Base-by-base conservation (phyloP, 2,888 invertebrate genomes). In the Ophraella communa region DNA sequence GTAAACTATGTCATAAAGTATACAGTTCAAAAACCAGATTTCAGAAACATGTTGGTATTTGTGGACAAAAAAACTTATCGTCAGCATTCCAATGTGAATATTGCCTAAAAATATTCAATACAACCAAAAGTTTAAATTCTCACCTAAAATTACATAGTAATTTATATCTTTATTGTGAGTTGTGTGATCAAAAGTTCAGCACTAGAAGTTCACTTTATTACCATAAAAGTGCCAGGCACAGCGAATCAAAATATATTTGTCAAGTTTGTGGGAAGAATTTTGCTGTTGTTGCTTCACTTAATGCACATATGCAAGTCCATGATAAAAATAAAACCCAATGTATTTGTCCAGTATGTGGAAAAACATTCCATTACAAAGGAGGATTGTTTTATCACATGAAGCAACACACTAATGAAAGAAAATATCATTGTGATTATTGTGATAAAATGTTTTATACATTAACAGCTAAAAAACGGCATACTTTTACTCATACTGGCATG, bases 341-440 rank as follows among this genome's bases (percentile, higher is more conserved):
- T 80, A 84, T 92, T 51, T 92, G 92, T 81, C 89, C 90, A 10
- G 90, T 91, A 81, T 92, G 92, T 76, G 91, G 91, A 51, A 93
- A 93, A 77, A 91, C 91, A 21, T 92, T 93, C 85, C 92, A 92
- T 79, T 92, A 92, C 77, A 91, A 91, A 14, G 92, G 91, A 76
- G 73, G 73, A 3, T 65, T 75, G 8, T 67, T 64, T 5, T 75
- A 75, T 44, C 76, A 76, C 52, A 71, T 75, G 73, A 68, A 74
- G 18, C 65, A 67, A 14, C 76, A 76, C 53, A 75, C 70, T 3
- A 71, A 73, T 0, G 75, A 76, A 61, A 65, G 73, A 21, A 73
- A 69, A 44, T 75, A 75, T 39, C 60, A 59, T 21, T 76, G 76
- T 59, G 60, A 68, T 0, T 72, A 68, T 55, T 76, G 76, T 47